A percentile compares a stretch with the other conserved stretches of the same genome.
phyloP scores from a whole-genome alignment of 92 coral and sea anemone species.

The Heliopora coerulea region DNA sequence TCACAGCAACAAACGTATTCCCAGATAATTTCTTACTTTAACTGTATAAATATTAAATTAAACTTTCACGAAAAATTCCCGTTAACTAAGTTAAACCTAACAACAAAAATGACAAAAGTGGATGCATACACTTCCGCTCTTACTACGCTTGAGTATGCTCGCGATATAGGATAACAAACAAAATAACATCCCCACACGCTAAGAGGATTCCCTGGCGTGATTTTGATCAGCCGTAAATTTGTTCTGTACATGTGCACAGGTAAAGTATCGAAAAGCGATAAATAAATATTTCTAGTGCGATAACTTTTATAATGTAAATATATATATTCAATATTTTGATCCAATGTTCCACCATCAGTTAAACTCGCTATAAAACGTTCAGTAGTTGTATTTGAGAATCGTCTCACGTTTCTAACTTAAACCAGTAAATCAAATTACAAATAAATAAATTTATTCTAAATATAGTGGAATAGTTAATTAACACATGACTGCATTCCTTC shows the following conservation, averaged over 20 bases:
- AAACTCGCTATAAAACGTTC: background rate
- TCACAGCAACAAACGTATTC: no score
- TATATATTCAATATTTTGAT: background rate
- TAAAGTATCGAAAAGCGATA: background rate
- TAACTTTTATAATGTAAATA: background rate
- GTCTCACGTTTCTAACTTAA: slow-evolving; percentile 22
- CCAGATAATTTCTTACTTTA: no score
- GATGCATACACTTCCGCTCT: background rate
- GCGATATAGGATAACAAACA: background rate
- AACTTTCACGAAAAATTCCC: no score
- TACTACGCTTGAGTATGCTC: no score
- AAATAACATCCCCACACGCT: background rate
- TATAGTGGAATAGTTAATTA: slow-evolving; percentile 2
- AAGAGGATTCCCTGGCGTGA: slow-evolving; percentile 9
- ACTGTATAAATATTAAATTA: no score
- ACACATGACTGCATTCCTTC: background rate
- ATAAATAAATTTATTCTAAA: background rate
- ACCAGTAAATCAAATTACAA: slow-evolving; percentile 26
- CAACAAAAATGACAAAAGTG: background rate
- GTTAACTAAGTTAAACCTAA: background rate
- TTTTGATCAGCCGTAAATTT: background rate
- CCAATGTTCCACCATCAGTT: no score
- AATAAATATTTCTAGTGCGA: background rate
- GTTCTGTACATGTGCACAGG: background rate
- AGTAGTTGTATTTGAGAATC: background rate